Evolutionary conservation across 2,888 invertebrate species (phyloP).

Genomic region (Limenitis camilla): DNA sequence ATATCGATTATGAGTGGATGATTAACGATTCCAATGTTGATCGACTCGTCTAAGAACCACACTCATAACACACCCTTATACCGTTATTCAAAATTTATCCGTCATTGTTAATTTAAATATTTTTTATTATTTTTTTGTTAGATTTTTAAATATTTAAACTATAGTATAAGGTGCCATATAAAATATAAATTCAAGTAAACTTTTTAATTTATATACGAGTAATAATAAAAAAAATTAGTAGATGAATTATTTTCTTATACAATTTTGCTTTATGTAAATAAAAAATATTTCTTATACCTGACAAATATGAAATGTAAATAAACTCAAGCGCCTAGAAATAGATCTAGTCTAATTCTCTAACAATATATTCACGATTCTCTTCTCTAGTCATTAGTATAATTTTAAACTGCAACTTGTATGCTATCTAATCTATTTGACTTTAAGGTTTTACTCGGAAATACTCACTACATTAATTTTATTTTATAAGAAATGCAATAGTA

Average conservation of each 20-base stretch:
- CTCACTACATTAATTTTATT: neutral
- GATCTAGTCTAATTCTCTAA: constrained; percentile 13
- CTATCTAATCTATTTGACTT: neutral
- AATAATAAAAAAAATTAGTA: neutral
- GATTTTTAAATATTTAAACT: neutral
- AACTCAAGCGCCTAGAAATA: constrained; percentile 12
- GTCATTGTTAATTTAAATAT: neutral
- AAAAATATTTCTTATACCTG: constrained; percentile 18
- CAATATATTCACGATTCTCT: neutral
- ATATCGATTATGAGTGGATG: constrained; percentile 64
- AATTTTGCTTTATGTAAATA: constrained; percentile 11
- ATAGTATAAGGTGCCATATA: neutral
- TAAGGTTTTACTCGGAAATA: neutral
- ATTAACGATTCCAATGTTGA: constrained; percentile 53
- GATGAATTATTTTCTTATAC: neutral
- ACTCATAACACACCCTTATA: neutral
- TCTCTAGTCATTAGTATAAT: constrained; percentile 9
- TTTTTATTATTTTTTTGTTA: neutral
- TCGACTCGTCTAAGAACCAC: constrained; percentile 55
- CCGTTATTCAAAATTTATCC: neutral
- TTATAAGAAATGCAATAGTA: neutral
- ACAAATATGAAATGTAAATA: constrained; percentile 35
- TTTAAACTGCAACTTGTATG: neutral
- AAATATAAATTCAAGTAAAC: neutral
- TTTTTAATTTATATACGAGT: neutral